A percentile compares a stretch with the other conserved stretches of the same genome.
Evolutionary conservation across 2,113 vertebrate genomes (phyloP).

Genomic region (Cisticola juncidis): DNA sequence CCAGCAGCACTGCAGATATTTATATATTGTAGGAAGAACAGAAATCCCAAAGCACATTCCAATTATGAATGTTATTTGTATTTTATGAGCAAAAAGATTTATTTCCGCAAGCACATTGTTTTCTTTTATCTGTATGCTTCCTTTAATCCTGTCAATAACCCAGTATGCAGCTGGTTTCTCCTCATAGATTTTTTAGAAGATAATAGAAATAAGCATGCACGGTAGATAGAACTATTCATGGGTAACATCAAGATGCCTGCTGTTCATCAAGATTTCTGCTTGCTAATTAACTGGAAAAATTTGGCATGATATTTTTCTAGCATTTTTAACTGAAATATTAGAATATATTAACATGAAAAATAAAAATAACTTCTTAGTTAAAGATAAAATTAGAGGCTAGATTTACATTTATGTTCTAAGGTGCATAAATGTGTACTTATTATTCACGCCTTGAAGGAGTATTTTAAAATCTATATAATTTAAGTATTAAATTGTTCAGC

Average conservation of each 20-base stretch:
- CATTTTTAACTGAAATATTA: background rate
- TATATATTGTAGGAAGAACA: background rate
- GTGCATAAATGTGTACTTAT: background rate
- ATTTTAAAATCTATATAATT: background rate
- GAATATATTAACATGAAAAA: background rate
- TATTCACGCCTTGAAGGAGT: background rate
- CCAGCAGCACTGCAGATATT: background rate
- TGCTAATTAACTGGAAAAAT: conserved; percentile 47
- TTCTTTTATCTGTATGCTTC: conserved; percentile 46
- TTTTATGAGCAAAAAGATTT: conserved; percentile 36
- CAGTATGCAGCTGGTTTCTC: conserved; percentile 22
- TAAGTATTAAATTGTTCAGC: background rate
- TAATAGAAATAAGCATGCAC: conserved; percentile 34
- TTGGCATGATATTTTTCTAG: background rate
- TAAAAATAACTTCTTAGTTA: conserved; percentile 6
- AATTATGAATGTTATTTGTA: conserved; percentile 48
- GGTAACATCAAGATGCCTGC: conserved; percentile 41
- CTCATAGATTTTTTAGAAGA: conserved; percentile 30
- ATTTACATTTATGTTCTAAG: background rate
- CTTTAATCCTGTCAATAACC: conserved; percentile 58
- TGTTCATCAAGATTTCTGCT: conserved; percentile 48
- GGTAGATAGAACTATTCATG: background rate
- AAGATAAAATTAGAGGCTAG: background rate
- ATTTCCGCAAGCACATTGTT: conserved; percentile 41
- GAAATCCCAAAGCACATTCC: conserved; percentile 34